phyloP scores from a whole-genome alignment of 2,888 invertebrate genomes.

The Incurvaria masculella region DNA sequence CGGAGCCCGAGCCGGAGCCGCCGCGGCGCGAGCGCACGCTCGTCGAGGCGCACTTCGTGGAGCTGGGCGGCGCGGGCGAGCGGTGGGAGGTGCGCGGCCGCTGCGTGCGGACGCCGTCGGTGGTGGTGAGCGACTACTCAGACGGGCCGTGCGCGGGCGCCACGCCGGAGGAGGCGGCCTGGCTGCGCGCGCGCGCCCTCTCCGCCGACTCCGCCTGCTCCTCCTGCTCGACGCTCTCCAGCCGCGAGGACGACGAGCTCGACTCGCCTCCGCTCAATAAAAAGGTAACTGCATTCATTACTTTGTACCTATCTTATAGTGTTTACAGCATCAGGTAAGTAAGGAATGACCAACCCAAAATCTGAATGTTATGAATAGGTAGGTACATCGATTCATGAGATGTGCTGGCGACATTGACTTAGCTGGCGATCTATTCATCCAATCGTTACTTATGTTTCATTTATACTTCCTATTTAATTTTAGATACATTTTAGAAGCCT shows the following conservation, averaged over 20 bases:
- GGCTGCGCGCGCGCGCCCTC: conserved; percentile 46
- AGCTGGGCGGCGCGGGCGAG: conserved; percentile 46
- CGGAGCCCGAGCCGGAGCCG: conserved; percentile 37
- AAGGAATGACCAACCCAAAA: no score
- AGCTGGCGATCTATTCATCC: no score
- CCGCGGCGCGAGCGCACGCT: conserved; percentile 41
- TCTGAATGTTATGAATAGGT: no score
- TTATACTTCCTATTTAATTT: no score
- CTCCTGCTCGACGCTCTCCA: conserved; percentile 70
- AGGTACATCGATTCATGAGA: no score
- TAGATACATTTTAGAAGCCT: no score
- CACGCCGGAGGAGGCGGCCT: conserved; percentile 43
- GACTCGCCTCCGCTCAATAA: conserved; percentile 44
- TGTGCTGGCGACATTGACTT: no score
- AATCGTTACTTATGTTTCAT: no score
- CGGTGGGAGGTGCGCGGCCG: conserved; percentile 45
- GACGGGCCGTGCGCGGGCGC: conserved; percentile 58
- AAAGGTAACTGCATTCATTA: conserved; percentile 37
- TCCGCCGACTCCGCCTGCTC: conserved; percentile 72
- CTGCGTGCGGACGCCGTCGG: conserved; percentile 79
- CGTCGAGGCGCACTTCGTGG: conserved; percentile 56
- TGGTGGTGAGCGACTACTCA: conserved; percentile 85
- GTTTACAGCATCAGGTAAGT: no score
- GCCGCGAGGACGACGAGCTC: conserved; percentile 65
- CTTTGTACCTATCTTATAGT: not conserved